Base-by-base conservation (phyloP, 2,113 vertebrate genomes). In the Anhinga rufa region DNA sequence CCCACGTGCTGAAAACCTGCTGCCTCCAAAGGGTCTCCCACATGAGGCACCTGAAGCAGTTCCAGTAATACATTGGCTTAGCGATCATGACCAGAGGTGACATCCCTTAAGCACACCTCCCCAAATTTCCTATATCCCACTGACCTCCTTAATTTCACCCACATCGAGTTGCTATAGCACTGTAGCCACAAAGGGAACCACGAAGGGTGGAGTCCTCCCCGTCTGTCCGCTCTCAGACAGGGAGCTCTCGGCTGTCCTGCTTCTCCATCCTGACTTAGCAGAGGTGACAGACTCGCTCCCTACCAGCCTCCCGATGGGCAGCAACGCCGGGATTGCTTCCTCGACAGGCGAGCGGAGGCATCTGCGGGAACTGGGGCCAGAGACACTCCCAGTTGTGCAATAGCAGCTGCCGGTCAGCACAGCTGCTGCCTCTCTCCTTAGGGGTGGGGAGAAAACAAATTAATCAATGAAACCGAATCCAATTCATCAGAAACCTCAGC, bases 51-150 rank as follows among this genome's bases (percentile, higher is more conserved):
- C 18, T 3, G 36, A 49, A 86, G 21, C 36, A 16, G 20, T 24
- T 64, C 46, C 46, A 66, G 19, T 2, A 34, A 22, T 0, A 19
- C 8, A 10, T 0, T 0, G 38, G 12, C 42, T 49, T 44, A 22
- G 22, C 17, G 55, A 24, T 26, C 31, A 15, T 2, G 10, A 57
- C 9, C 34, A 86, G 58, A n/a, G 14, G 28, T 18, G 44, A 65
- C n/a, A 7, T 2, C 17, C 70, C 52, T 57, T 10, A 44, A 66
- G 70, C 13, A 44, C 44, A 54, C 32, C 49, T 65, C 57, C 64
- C 58, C 1, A 0, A 7, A 7, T 48, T 44, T 57, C 49, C 44
- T 20, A 2, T 7, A n/a, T 34, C 61, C 70, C 4, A 0, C 0
- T 16, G 57, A 49, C 31, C 20, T 80, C 48, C 48, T 44, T 8